Evolutionary conservation across 2,113 vertebrate genomes (phyloP).

Genomic region (Hemichromis elongatus): DNA sequence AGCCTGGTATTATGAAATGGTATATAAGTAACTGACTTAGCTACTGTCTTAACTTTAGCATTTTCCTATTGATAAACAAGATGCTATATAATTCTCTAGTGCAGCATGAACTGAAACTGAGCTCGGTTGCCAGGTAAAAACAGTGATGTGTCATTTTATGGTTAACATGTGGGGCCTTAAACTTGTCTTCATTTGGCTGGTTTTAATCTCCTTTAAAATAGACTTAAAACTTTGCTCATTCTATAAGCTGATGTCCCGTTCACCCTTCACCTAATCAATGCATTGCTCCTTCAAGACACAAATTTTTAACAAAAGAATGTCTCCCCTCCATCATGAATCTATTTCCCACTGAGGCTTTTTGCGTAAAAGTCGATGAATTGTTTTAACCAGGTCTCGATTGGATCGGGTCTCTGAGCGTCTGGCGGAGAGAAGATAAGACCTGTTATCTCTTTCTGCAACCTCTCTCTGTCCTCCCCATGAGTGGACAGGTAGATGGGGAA

Average conservation of each 20-base stretch:
- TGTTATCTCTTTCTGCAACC: conserved; percentile 65
- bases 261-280: not conserved
- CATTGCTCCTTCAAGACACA: not conserved
- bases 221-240: not conserved
- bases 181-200: not conserved
- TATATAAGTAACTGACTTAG: not conserved
- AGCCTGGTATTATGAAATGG: not conserved
- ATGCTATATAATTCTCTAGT: fast-evolving
- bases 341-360: conserved; percentile 39
- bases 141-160: not conserved
- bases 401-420: conserved; percentile 57
- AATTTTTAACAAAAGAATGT: not conserved
- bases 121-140: not conserved
- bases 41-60: not conserved
- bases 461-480: conserved; percentile 42
- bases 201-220: not conserved
- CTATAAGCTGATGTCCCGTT: not conserved
- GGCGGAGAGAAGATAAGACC: conserved; percentile 69
- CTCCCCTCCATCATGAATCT: conserved; percentile 30
- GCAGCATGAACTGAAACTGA: not conserved
- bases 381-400: conserved; percentile 63
- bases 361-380: conserved; percentile 69
- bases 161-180: not conserved
- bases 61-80: not conserved
- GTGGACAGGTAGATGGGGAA: not conserved